Evolutionary conservation across 1,140 invertebrate genomes (phyloP), one percentile per base, ranked within the genome.

Genomic region (Ceratosolen fusciceps): DNA sequence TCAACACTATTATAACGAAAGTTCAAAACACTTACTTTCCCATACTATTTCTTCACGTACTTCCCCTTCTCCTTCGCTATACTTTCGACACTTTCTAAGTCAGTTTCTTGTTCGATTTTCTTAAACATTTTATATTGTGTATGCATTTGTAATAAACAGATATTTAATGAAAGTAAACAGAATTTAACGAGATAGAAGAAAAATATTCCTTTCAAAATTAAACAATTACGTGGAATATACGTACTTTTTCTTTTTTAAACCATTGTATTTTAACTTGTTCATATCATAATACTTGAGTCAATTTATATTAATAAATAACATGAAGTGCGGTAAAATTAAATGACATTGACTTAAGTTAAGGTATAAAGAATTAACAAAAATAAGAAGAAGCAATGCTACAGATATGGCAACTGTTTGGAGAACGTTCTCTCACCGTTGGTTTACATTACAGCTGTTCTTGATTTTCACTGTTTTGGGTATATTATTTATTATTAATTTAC

Each of bases 141-240:
- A 56, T 43, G 16, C n/a, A 37, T 5, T 34, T 65, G 62, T 65
- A 43, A 12, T 43, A 7, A 12, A 43, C 5, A n/a, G n/a, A 43
- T 7, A 5, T 43, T 43, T 12, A 43, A 43, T 43, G 39, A 43
- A 43, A 43, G 39, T 43, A 12, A 43, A 43, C 5, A 5, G 5
- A 43, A 43, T 43, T 12, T n/a, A n/a, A n/a, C n/a, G n/a, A n/a
- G 37, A 39, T 12, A 4, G 16, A 39, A 39, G 9, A 12, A 29
- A 65, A 26, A 31, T 39, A 49, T 29, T 54, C 31, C 21, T 49
- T 56, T 77, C 65, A 70, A 70, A 43, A 58, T 49, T 37, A 77
- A 56, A 54, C 49, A 26, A 47, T 52, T 56, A 9, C 9, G 16
- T 37, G 19, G 29, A 16, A 62, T 34, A 34, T 21, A 34, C 34